Evolutionary conservation across 2,888 invertebrate species (phyloP).

Genomic region (Drosophila macrospina): DNA sequence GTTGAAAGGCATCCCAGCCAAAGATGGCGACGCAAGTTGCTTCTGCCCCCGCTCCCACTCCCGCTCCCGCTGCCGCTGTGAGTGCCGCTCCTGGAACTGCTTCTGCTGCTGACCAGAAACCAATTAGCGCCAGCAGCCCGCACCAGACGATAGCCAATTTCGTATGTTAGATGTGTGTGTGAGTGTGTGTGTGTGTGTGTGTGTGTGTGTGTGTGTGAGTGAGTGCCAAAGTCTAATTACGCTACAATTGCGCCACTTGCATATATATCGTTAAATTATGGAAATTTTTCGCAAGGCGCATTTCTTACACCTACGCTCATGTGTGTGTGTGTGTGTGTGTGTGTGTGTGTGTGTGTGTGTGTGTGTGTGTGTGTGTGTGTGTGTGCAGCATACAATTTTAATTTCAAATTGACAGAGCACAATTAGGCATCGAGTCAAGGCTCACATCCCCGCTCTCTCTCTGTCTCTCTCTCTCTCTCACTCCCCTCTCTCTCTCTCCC

Average conservation of each 20-base stretch:
- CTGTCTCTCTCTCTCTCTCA: not conserved
- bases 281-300: constrained; percentile 83
- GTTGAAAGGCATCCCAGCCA: constrained; percentile 63
- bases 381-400: constrained; percentile 70
- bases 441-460: not conserved
- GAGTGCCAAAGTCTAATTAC: constrained; percentile 83
- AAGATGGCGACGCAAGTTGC: constrained; percentile 38
- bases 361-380: constrained; percentile 20
- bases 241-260: constrained; percentile 85
- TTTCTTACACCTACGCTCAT: constrained; percentile 57
- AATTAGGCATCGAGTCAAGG: constrained; percentile 65
- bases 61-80: not conserved
- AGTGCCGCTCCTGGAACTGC: constrained; percentile 9
- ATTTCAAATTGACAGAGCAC: constrained; percentile 81
- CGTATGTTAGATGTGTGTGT: constrained; percentile 23
- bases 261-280: constrained; percentile 86
- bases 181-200: constrained; percentile 43
- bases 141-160: constrained; percentile 64
- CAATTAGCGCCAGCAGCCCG: constrained; percentile 74
- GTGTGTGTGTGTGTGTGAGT: constrained; percentile 46
- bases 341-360: too few relatives aligned
- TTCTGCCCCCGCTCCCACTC: not conserved
- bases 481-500: not conserved
- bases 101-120: constrained; percentile 71
- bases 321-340: constrained; percentile 8